phyloP scores from a whole-genome alignment of 2,888 invertebrate genomes.

The Pecten maximus region DNA sequence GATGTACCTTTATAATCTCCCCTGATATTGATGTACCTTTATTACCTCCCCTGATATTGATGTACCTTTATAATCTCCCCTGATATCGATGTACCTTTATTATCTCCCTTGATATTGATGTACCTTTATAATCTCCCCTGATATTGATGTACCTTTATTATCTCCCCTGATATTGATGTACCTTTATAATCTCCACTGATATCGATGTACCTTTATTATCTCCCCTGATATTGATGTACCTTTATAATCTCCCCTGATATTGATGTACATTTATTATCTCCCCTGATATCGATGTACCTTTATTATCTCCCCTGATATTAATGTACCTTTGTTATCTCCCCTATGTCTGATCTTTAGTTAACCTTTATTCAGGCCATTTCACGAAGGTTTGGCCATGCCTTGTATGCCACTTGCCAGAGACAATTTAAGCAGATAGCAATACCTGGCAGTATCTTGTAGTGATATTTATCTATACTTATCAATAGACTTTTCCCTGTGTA shows the following conservation, averaged over 20 bases:
- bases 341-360: background rate
- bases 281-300: no score
- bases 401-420: no score
- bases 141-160: background rate
- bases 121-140: background rate
- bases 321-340: background rate
- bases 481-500: no score
- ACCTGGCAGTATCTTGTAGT: no score
- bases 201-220: background rate
- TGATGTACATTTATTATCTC: background rate
- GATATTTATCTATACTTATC: no score
- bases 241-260: background rate
- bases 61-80: background rate
- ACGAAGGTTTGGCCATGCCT: no score
- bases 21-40: no score
- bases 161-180: background rate
- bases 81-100: background rate
- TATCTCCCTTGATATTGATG: background rate
- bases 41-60: background rate
- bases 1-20: background rate
- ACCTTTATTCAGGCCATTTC: no score
- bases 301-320: background rate
- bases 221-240: no score
- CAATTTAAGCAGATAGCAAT: no score
- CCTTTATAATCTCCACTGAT: background rate